Evolutionary conservation across 2,888 invertebrate genomes (phyloP), one percentile per base, ranked within the genome.

Genomic region (Andricus quercusramuli): DNA sequence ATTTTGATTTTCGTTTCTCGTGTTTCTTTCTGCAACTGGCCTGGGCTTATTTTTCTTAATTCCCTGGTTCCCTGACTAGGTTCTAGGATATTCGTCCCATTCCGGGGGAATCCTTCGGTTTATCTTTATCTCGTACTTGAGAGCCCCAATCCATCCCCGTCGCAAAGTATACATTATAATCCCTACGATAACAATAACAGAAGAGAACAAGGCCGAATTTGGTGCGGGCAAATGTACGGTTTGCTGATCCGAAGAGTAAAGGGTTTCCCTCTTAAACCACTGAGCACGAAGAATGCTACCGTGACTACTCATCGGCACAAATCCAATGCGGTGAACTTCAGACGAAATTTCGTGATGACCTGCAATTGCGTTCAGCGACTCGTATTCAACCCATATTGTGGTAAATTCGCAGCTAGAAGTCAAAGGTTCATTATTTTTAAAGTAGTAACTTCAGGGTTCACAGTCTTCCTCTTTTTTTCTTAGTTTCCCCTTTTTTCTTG

Each of bases 291-390:
- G 74, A 74, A 74, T 74, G 74, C 32, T 51, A 74, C 70, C 25
- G 47, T 70, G 47, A 25, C 68, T 70, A n/a, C 41, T 3, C 22
- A 25, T 56, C n/a, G 56, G 51, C n/a, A 32, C 74, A 56, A 74
- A 74, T 74, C 32, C 74, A 74, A 56, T 37, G 67, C 37, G 68
- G 47, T 56, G 56, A 66, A 65, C 47, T 22, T 65, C 83, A 81
- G 77, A 78, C 82, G 86, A 86, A 86, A 86, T 85, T 87, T 85
- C 83, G 80, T 82, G 85, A 87, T 86, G 85, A 82, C 77, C 84
- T 80, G 83, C 86, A 87, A 88, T 86, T 85, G 83, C 83, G 83
- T 82, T 83, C 80, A 80, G 81, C 81, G 83, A 80, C 80, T 83
- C 78, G 79, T 79, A 81, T 79, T 82, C 78, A 84, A 84, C 82